Conservation (phyloP, 2,797 vertebrate genomes). For the Tragelaphus eurycerus region DNA sequence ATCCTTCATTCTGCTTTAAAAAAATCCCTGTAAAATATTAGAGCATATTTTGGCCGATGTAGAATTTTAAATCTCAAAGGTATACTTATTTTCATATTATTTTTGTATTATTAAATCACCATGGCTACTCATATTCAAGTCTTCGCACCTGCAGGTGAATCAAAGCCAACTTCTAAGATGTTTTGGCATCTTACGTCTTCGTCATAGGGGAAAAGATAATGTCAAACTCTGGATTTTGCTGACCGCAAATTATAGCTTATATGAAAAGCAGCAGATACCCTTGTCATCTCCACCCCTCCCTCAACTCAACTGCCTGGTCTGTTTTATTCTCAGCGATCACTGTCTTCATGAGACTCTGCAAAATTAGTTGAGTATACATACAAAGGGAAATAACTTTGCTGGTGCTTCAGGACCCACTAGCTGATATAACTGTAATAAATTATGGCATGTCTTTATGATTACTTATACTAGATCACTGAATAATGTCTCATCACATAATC, state of each 20-base stretch:
- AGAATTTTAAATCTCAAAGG: constrained; percentile 59
- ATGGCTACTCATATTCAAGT: constrained; percentile 62
- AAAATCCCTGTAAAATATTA: constrained; percentile 56
- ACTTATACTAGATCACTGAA: not conserved
- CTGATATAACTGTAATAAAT: constrained; percentile 13
- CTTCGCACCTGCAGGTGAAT: constrained; percentile 73
- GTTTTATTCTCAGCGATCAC: not conserved
- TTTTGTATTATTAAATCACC: constrained; percentile 74
- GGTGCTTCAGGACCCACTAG: not conserved
- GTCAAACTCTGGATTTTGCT: constrained; percentile 28
- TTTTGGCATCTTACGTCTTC: constrained; percentile 60
- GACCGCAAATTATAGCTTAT: not conserved
- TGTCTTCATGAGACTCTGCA: not conserved
- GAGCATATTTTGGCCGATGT: constrained; percentile 50
- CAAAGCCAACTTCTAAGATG: constrained; percentile 64
- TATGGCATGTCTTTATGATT: constrained; percentile 42
- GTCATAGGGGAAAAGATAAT: constrained; percentile 39
- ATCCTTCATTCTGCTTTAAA: not conserved
- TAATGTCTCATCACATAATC: constrained; percentile 50
- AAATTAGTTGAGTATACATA: not conserved
- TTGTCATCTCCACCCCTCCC: not conserved
- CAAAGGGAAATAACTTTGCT: not conserved
- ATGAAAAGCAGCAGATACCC: constrained; percentile 14
- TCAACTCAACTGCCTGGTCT: not conserved
- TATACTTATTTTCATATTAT: not conserved